Evolutionary conservation across 2,888 invertebrate genomes (phyloP), one percentile per base, ranked within the genome.

Genomic region (Metopia argyrocephala): DNA sequence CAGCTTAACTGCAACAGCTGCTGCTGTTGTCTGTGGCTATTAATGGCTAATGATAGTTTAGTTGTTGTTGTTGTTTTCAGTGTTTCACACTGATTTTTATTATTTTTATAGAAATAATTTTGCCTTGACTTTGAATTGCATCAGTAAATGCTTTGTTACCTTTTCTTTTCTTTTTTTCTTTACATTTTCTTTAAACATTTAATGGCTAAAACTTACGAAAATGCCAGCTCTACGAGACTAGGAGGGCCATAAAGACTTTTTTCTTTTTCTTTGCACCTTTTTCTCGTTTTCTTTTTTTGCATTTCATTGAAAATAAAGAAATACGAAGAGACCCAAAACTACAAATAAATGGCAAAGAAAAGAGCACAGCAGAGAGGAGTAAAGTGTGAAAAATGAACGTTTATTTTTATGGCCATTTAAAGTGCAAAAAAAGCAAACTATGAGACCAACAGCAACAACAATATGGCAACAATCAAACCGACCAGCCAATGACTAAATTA

Each of bases 61-160:
- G 31, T 4, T 38, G 31, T 20, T 50, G 18, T 38, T 59, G 3
- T 54, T 70, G 7, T 68, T 65, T 6, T 61, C 59, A n/a, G 27
- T 59, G 9, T 69, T 68, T 59, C 23, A 18, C 59, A 57, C 18
- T 59, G 65, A 31, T 31, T 31, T 31, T 83, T 79, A 81, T 71
- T 82, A 82, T 76, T 82, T 80, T 82, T 68, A 68, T 83, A 83
- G 78, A 81, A 74, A 83, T 76, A 82, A 79, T 78, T 66, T 84
- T 38, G 84, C 84, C 84, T 84, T 84, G 84, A 83, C 84, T 84
- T 84, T 84, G 83, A 76, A 81, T 68, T 78, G 74, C 74, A 74
- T 25, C 52, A 27, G 57, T 54, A 65, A 25, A 46, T 69, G 21
- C 52, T 28, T 48, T 59, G 59, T 48, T 25, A 46, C 69, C 45